Evolutionary conservation across 2,797 vertebrate genomes (phyloP).

Genomic region (Notoglanidium macrostoma): DNA sequence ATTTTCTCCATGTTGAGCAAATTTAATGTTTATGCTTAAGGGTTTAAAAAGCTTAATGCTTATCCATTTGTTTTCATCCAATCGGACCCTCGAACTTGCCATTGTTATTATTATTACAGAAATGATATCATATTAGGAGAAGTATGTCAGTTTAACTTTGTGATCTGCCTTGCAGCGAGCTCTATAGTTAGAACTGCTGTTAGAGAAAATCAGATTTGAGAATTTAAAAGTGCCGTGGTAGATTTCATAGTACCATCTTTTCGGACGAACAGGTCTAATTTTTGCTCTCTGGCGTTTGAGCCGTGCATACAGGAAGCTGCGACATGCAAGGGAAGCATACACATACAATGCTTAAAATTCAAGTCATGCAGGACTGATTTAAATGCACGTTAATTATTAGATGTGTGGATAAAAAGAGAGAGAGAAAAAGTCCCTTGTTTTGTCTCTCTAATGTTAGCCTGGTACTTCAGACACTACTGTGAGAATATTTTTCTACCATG

Average conservation of each 20-base stretch:
- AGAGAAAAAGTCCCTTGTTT: background rate
- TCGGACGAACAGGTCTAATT: background rate
- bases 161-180: background rate
- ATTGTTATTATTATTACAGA: background rate
- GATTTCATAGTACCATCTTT: background rate
- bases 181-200: background rate
- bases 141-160: background rate
- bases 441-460: background rate
- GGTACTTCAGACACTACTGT: background rate
- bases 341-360: background rate
- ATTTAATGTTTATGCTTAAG: background rate
- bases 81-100: no score
- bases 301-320: background rate
- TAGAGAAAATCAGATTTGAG: background rate
- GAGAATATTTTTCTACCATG: background rate
- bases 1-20: background rate
- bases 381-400: background rate
- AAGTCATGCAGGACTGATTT: background rate
- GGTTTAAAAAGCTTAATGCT: no score
- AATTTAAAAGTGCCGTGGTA: background rate
- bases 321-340: background rate
- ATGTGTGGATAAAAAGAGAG: background rate
- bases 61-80: background rate
- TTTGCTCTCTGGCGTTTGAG: background rate
- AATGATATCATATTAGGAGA: background rate